Base-by-base conservation (phyloP, 2,797 vertebrate genomes). In the Microctenopoma stevenorrisi region DNA sequence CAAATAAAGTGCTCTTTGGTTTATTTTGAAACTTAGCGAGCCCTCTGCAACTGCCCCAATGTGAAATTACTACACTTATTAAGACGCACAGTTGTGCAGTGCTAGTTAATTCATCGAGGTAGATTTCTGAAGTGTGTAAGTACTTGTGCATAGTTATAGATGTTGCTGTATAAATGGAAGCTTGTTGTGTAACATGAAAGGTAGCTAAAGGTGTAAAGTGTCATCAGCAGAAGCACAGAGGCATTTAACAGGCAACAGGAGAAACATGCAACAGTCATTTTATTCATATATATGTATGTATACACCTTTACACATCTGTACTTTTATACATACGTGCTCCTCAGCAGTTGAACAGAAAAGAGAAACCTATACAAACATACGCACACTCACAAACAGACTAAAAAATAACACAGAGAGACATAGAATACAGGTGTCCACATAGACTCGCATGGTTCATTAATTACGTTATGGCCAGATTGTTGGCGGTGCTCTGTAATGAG, bases 31-130 rank as follows among this genome's bases (percentile, higher is more conserved):
- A 77, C 65, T 83, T 52, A 70, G 44, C 37, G 42, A 68, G 54
- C 22, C 57, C 60, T 73, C 35, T 44, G 71, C 61, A 82, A 85
- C 68, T 76, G 64, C 70, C 61, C 72, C 55, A 85, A 86, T 70
- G 54, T 42, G 46, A 85, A 85, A 86, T 88, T 72, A 87, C 81
- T 79, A 67, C 12, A 62, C 76, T 80, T 78, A 88, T 79, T 86
- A 87, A 76, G 35, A 88, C 83, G 86, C 78, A 76, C 1, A 47
- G 63, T 76, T 85, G 54, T 88, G 88, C 85, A 52, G 64, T 2
- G 65, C 82, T 73, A 85, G 87, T 72, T 30, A 8, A 49, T 86
- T 88, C 76, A 67, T 70, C 75, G 64, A 73, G 70, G 44, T 48
- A 64, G 56, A 56, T 66, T 79, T 50, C 64, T 62, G 38, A 66